These are phyloP conservation scores for Nasonovia ribisnigri DNA, from an alignment of 2,888 invertebrate species.

Conservation along the genomic window DNA sequence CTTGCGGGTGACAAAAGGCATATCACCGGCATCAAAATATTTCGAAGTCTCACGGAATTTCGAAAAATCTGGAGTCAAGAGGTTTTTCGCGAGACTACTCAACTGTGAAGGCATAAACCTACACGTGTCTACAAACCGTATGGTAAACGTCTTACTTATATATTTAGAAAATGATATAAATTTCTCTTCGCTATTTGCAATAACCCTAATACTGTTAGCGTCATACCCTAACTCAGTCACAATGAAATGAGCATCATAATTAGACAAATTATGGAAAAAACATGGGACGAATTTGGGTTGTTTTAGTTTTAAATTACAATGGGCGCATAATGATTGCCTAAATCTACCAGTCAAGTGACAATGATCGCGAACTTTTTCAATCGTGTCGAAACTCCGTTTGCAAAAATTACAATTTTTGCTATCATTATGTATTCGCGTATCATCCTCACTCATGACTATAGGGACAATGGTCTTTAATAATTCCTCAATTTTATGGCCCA, in stretches of 20 bases:
- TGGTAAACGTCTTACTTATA: not conserved
- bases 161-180: constrained; percentile 69
- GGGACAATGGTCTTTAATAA: not conserved
- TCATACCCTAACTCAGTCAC: not conserved
- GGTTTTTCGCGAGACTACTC: constrained; percentile 33
- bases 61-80: constrained; percentile 69
- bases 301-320: not conserved
- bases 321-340: not conserved
- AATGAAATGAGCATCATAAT: constrained; percentile 11
- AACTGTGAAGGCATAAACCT: constrained; percentile 60
- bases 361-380: not conserved
- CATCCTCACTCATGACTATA: not conserved
- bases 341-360: not conserved
- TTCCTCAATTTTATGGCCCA: not conserved
- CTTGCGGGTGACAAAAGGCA: constrained; percentile 49
- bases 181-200: constrained; percentile 69
- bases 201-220: constrained; percentile 62
- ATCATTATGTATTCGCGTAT: too few relatives aligned
- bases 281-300: not conserved
- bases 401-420: too few relatives aligned
- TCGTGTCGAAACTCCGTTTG: too few relatives aligned
- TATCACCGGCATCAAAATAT: too few relatives aligned
- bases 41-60: too few relatives aligned
- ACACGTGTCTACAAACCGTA: constrained; percentile 61
- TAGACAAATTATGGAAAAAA: not conserved